Percentiles rank a stretch among this genome's conserved stretches.
Conservation (phyloP, 2,113 vertebrate genomes). For the Odocoileus virginianus region DNA sequence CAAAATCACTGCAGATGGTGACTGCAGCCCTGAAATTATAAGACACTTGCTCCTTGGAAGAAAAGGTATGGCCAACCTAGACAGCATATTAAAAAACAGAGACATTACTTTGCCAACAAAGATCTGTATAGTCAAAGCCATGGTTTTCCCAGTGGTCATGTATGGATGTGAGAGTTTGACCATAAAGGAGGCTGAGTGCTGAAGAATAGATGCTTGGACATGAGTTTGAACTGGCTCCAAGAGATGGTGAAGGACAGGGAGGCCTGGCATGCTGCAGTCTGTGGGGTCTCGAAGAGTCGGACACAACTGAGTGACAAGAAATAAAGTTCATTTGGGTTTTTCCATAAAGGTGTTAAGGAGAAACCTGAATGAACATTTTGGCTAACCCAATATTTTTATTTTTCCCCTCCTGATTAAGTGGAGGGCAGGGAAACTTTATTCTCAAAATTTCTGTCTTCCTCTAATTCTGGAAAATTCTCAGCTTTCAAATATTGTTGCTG, state of each 20-base stretch:
- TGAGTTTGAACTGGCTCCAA: background rate
- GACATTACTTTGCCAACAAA: background rate
- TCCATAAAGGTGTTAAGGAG: background rate
- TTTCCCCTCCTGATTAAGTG: background rate
- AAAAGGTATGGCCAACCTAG: background rate
- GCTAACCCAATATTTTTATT: background rate
- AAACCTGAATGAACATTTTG: background rate
- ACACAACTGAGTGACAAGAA: background rate
- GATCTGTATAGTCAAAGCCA: background rate
- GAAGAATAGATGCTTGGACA: background rate
- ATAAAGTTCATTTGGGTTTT: background rate
- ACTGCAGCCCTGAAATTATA: background rate
- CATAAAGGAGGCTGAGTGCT: background rate
- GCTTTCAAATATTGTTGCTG: background rate
- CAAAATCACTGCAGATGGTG: background rate
- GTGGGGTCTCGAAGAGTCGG: background rate
- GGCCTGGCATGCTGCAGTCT: background rate
- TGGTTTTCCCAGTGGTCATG: background rate
- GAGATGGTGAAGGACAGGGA: background rate
- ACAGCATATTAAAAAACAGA: background rate
- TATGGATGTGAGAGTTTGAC: background rate
- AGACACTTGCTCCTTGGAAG: background rate
- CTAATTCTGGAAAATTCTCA: background rate
- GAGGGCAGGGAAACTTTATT: background rate
- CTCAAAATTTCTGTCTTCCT: background rate